These are phyloP conservation scores for Leptopilina myrica DNA, from an alignment of 2,888 invertebrate genomes.

Conservation along the genomic window DNA sequence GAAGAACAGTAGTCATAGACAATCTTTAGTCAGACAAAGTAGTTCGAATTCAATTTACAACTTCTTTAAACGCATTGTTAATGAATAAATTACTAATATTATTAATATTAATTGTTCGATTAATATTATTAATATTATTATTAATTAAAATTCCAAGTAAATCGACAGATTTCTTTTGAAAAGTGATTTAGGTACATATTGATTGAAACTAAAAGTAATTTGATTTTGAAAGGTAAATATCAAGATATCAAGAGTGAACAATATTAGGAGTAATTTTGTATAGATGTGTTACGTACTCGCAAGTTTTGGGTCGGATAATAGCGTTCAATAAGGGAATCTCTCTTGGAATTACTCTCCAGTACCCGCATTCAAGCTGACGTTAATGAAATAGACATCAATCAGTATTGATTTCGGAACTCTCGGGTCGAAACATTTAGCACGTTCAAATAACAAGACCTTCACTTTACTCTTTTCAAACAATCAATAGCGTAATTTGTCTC, in stretches of 20 bases:
- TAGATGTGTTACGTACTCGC: slow-evolving; percentile 1
- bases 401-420: slow-evolving; percentile 37
- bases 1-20: too few species aligned
- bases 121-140: too few species aligned
- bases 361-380: slow-evolving; percentile 35
- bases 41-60: too few species aligned
- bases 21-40: too few species aligned
- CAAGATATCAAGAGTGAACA: neutral
- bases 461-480: slow-evolving; percentile 35
- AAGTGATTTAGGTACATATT: neutral
- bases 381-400: slow-evolving; percentile 41
- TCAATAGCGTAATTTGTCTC: slow-evolving; percentile 6
- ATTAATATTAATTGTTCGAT: too few species aligned
- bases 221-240: slow-evolving; percentile 3
- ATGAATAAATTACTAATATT: too few species aligned
- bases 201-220: neutral
- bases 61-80: too few species aligned
- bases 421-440: slow-evolving; percentile 26
- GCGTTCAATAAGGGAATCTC: slow-evolving; percentile 29
- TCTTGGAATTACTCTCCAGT: slow-evolving; percentile 27
- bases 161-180: too few species aligned
- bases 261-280: slow-evolving; percentile 8
- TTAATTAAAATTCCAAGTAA: too few species aligned
- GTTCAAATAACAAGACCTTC: slow-evolving; percentile 36
- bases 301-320: slow-evolving; percentile 20